Base-by-base conservation (phyloP, 2,888 invertebrate genomes). In the Endomychus coccineus region DNA sequence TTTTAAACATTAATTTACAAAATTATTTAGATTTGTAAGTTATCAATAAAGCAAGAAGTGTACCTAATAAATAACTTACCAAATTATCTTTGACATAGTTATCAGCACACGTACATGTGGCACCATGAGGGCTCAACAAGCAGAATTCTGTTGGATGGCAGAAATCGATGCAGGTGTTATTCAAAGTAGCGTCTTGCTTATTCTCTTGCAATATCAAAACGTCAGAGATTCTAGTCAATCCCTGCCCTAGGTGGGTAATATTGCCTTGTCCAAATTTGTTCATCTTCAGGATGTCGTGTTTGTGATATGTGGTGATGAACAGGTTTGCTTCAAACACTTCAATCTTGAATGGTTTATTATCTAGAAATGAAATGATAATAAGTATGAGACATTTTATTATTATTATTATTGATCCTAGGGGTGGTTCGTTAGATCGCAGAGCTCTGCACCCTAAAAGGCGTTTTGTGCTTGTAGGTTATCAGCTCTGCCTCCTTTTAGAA, bases 271-370 rank as follows among this genome's bases (percentile, higher is more conserved):
- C 79, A 59, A 80, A 83, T 58, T 83, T 83, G 53, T 78, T 71
- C 62, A 82, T 65, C 48, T 73, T 71, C 23, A 78, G 64, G 27
- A 83, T 72, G 43, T 73, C 73, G 53, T 80, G 75, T 31, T 72
- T 70, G 22, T 69, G 73, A 52, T 77, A 77, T 2, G 80, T 73
- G 22, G 79, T 75, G 14, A 83, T 70, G 56, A 77, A 85, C 7
- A 83, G 56, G 40, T 66, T 70, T 53, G 83, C 80, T 60, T 83
- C 84, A 57, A 85, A 84, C 1, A 85, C 73, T 51, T 83, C 83
- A 17, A 86, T 64, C 59, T 77, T 78, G 57, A 73, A 77, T 0
- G 85, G 84, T 55, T 77, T 77, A 45, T 77, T 75, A 44, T 69
- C 71, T 59, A 54, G 52, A 65, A 59, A 15, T 6, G 4, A 12